phyloP scores from a whole-genome alignment of 1,140 invertebrate genomes.

The Neuroterus valhalla region DNA sequence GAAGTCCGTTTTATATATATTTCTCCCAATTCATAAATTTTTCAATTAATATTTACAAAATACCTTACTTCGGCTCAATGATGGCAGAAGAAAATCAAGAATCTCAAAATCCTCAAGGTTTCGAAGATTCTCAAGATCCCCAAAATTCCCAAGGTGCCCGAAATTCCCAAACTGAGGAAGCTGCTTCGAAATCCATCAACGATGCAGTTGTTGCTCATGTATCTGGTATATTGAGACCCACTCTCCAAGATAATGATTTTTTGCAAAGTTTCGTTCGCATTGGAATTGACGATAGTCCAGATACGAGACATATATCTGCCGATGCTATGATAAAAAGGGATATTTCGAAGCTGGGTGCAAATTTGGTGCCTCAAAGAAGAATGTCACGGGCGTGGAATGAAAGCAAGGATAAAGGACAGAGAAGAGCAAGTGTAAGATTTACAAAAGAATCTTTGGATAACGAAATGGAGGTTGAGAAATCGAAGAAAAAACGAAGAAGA shows the following conservation, averaged over 20 bases:
- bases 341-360: neutral
- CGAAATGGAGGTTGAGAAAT: conserved; percentile 75
- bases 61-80: conserved; percentile 20
- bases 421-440: conserved; percentile 29
- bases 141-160: conserved; percentile 5
- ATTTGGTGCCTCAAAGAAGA: neutral
- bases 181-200: neutral
- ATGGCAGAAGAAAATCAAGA: conserved; percentile 40
- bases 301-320: conserved; percentile 31
- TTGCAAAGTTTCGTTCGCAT: conserved; percentile 85
- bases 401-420: conserved; percentile 1
- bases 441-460: conserved; percentile 49
- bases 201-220: conserved; percentile 51
- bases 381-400: conserved; percentile 31
- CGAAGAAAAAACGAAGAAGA: conserved; percentile 69
- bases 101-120: neutral
- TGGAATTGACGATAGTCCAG: conserved; percentile 69
- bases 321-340: neutral
- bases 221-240: conserved; percentile 66
- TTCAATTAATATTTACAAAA: too few relatives aligned
- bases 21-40: too few relatives aligned
- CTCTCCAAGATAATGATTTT: conserved; percentile 80
- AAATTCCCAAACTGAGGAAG: neutral
- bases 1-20: too few relatives aligned
- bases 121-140: neutral